Base-by-base conservation (phyloP, 2,888 invertebrate genomes). In the Eupithecia vulgata region DNA sequence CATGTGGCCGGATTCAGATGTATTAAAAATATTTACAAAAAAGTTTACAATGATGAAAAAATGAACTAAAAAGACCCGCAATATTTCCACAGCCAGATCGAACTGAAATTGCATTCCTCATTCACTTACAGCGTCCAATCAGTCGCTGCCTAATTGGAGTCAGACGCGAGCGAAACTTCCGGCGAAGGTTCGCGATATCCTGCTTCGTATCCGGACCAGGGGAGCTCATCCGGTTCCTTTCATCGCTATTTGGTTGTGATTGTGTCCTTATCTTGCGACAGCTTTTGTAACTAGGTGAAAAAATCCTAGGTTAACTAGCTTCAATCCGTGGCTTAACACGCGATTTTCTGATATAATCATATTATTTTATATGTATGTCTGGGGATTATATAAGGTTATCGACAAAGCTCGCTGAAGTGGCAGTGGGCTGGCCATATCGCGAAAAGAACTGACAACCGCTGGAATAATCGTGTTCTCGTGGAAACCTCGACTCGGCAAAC, bases 121-220 rank as follows among this genome's bases (percentile, higher is more conserved):
- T 72, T 75, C 75, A 75, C 72, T 75, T 75, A 72, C 65, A 75
- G 72, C 70, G 34, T 67, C 78, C 76, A 78, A 78, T 78, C 78
- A 79, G 74, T 76, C 78, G 77, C 67, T 69, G 71, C 74, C 74
- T 81, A 82, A 83, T 83, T 82, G 82, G 80, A 75, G 78, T 73
- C 71, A 68, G 81, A 83, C 82, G 84, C 85, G 84, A 87, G 84
- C 84, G 89, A 88, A 88, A 89, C 90, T 88, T 91, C 91, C 91
- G 88, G 79, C 84, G 77, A 81, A 84, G 88, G 88, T 86, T 89
- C 86, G 87, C 88, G 89, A 90, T 88, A 88, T 89, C 91, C 90
- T 84, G 84, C 81, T 76, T 85, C 88, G 87, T 90, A 89, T 90
- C 90, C 90, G 84, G 83, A 82, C 82, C 80, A 80, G 85, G 85